Evolutionary conservation across 2,797 vertebrate species (phyloP), one percentile per base, ranked within the genome.

Genomic region (Cheirogaleus major): DNA sequence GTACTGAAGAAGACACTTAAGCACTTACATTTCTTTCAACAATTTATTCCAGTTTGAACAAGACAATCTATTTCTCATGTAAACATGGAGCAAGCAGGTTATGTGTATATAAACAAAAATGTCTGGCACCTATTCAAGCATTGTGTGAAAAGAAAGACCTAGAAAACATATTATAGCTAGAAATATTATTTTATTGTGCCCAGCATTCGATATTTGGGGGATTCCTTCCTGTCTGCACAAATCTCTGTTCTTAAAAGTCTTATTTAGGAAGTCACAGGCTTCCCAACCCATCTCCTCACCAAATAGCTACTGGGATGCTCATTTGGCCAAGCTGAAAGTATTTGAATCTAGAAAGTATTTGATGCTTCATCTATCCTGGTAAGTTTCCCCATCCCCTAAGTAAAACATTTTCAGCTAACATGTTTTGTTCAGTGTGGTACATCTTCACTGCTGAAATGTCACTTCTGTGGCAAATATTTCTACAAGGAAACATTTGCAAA

Each of bases 1-100:
- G 27, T 67, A 84, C 55, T 35, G 65, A 92, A 97, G 72, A 89
- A 88, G 94, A 96, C 72, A 70, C 95, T 89, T 95, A 76, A 59
- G 43, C 76, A 73, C 86, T 97, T 90, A 35, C 7, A 22, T 61
- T 96, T 94, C 80, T 95, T 86, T 96, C 91, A 87, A 82, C 55
- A 55, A 70, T 70, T 70, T 92, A 72, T 91, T 86, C 94, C 79
- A 45, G 79, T 96, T 92, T 82, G 73, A 96, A 80, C 6, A 55
- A 92, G 80, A 79, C 22, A 55, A 67, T 91, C 25, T 3, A 59
- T 91, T 92, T 96, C 79, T 92, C 78, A 89, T 20, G 27, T 32
- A 82, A 65, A 78, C 17, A 30, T 7, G 55, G 50, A n/a, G 65
- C 43, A 22, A 32, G 63, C 57, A 65, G 85, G 67, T 83, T 94